These are phyloP conservation scores for Epiblema foenella DNA, from an alignment of 2,888 invertebrate species.

Conservation along the genomic window DNA sequence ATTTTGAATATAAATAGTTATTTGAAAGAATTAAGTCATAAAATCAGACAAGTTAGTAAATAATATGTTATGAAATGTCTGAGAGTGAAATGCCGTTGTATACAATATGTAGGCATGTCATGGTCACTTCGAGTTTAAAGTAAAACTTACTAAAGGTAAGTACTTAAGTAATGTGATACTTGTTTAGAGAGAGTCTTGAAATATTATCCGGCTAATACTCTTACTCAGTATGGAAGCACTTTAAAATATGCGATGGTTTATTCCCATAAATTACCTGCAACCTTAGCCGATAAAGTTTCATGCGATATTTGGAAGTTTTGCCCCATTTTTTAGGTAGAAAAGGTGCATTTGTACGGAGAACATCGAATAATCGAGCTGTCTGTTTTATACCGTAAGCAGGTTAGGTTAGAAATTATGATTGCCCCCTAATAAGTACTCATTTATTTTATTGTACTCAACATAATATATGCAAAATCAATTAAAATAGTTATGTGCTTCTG, in stretches of 20 bases:
- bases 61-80: not conserved
- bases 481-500: too few species aligned
- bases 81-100: conserved; percentile 8
- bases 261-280: conserved; percentile 21
- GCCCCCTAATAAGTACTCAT: too few species aligned
- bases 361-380: too few species aligned
- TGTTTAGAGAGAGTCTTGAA: conserved; percentile 60
- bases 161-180: conserved; percentile 60
- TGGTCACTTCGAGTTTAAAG: conserved; percentile 54
- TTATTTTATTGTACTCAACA: too few species aligned
- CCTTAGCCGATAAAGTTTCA: conserved; percentile 18
- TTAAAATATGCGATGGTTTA: conserved; percentile 32
- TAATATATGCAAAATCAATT: too few species aligned
- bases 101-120: conserved; percentile 34
- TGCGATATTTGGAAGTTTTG: not conserved
- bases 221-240: conserved; percentile 43
- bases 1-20: too few species aligned
- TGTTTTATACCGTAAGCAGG: too few species aligned
- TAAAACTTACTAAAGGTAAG: conserved; percentile 50
- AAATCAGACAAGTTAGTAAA: too few species aligned
- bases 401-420: too few species aligned
- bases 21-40: too few species aligned
- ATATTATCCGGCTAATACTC: conserved; percentile 53
- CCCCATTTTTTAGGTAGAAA: not conserved
- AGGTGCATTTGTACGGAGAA: too few species aligned